Evolutionary conservation across 2,113 vertebrate genomes (phyloP), one percentile per base, ranked within the genome.

Genomic region (Notothenia rossii): DNA sequence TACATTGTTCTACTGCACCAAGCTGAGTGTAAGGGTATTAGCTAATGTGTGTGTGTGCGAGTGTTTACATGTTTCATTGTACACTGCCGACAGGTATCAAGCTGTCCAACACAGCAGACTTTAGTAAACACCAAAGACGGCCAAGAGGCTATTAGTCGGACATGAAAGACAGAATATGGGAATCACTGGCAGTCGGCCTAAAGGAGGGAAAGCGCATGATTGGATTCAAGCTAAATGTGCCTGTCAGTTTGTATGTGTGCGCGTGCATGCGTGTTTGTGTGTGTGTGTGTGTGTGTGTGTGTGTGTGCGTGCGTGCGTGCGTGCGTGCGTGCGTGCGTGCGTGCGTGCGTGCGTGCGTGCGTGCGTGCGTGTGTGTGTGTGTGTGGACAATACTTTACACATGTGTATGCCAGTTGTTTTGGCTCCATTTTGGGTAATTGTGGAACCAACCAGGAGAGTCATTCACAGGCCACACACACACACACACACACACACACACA

Each of bases 81-180:
- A 77, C 62, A 20, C 68, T 78, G 82, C 81, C 81, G 40, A 67
- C 77, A 87, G 85, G 81, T 78, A 90, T 87, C 84, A 71, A 63
- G 75, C 85, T 78, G 82, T 86, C 80, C 73, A 85, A 36, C 83
- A 78, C 76, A 80, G 77, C 75, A 78, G 81, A 55, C 78, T 61
- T 88, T 81, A 89, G 89, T 82, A 88, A 90, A 89, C 83, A 86
- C 48, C 56, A 78, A 76, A 91, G 46, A 83, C 36, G 51, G 63
- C 84, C 72, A 61, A 53, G 77, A 70, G 83, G 83, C 74, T 72
- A 81, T 90, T 89, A 86, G 68, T n/a, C 25, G 61, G 67, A 90
- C 85, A 89, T 79, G 84, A 85, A 86, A 88, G 82, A 69, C 81
- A 79, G 73, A 86, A 77, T 55, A 77, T 75, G 62, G 20, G 83